phyloP scores from a whole-genome alignment of 2,113 vertebrate genomes.

The Aspidoscelis tigris region DNA sequence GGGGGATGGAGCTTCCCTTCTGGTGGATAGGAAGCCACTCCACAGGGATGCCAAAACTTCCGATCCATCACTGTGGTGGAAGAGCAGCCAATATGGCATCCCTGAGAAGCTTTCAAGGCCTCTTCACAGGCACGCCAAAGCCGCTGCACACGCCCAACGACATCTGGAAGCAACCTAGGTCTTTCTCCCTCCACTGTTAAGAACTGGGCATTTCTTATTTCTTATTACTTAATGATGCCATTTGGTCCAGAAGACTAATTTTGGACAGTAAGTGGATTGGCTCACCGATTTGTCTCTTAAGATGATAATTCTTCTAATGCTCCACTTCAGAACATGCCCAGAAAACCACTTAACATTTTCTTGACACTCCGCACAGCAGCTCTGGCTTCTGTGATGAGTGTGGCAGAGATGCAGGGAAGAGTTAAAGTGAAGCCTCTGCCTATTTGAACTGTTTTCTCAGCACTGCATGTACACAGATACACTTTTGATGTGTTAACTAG shows the following conservation, averaged over 20 bases:
- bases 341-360: constrained; percentile 72
- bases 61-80: no score
- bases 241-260: constrained; percentile 57
- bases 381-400: constrained; percentile 73
- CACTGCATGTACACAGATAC: constrained; percentile 83
- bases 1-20: no score
- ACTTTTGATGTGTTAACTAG: constrained; percentile 94
- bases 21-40: no score
- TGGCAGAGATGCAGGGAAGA: constrained; percentile 76
- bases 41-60: no score
- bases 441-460: constrained; percentile 86
- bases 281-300: constrained; percentile 64
- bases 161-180: constrained; percentile 51
- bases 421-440: constrained; percentile 83
- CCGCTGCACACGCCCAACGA: no score
- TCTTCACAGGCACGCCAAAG: no score
- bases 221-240: constrained; percentile 62
- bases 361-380: constrained; percentile 58
- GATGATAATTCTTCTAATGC: constrained; percentile 45
- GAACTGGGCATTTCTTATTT: constrained; percentile 66
- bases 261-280: constrained; percentile 50
- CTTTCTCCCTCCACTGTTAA: constrained; percentile 49
- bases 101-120: no score
- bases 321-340: constrained; percentile 54
- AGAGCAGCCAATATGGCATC: no score